Conservation (phyloP, 2,113 vertebrate species). For the Psittacula cyanocephala region DNA sequence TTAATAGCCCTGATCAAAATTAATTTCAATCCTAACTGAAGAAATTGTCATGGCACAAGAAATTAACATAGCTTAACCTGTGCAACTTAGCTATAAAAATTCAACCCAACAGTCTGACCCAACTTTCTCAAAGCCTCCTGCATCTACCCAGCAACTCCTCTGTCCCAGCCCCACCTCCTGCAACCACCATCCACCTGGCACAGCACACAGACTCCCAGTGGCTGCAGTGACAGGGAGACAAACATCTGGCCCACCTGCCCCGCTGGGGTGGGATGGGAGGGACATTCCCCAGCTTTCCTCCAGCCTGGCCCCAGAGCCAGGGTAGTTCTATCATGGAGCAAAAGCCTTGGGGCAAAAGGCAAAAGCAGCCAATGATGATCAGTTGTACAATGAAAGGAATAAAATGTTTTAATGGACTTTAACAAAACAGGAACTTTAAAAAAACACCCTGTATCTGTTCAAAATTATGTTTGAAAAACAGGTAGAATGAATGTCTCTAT, state of each 20-base stretch:
- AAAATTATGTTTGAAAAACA: not conserved
- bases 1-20: not conserved
- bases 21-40: not conserved
- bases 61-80: not conserved
- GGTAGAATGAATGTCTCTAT: not conserved
- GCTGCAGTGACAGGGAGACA: not conserved
- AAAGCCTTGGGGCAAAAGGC: not conserved
- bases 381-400: not conserved
- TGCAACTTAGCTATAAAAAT: not conserved
- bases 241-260: not conserved
- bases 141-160: not conserved
- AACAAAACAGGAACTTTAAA: not conserved
- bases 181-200: rapidly evolving
- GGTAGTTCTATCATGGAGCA: rapidly evolving
- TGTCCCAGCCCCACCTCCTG: not conserved
- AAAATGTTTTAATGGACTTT: not conserved
- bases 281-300: not conserved
- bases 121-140: not conserved
- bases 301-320: not conserved
- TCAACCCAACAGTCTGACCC: not conserved
- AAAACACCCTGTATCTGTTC: not conserved
- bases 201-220: rapidly evolving
- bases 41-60: not conserved
- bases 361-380: not conserved
- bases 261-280: not conserved